Conservation (phyloP, 2,888 invertebrate species). For the Aphrophora alni region DNA sequence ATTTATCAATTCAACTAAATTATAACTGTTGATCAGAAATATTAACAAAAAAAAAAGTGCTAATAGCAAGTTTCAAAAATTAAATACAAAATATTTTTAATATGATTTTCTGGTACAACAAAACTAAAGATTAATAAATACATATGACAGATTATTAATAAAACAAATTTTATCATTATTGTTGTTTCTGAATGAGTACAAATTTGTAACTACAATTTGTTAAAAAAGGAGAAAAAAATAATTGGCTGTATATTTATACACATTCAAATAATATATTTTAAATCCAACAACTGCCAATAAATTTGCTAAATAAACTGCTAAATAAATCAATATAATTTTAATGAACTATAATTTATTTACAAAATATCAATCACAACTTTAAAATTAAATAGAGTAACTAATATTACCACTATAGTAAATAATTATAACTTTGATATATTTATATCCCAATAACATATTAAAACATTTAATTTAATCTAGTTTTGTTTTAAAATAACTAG, state of each 20-base stretch:
- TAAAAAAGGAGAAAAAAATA: no score
- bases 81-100: no score
- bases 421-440: not conserved
- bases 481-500: not conserved
- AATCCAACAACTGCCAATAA: not conserved
- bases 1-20: not conserved
- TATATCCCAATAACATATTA: not conserved
- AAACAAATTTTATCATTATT: no score
- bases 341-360: conserved; percentile 4
- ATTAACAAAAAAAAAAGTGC: no score
- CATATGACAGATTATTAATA: no score
- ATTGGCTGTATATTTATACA: no score
- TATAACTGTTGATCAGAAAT: no score
- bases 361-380: not conserved
- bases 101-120: no score
- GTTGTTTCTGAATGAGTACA: no score
- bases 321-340: not conserved
- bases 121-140: no score
- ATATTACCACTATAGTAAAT: not conserved
- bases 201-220: no score
- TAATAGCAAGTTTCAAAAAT: no score
- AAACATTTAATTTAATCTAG: not conserved
- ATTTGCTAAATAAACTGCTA: not conserved
- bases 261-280: not conserved
- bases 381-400: not conserved